These are phyloP conservation scores for Ctenopoma kingsleyae DNA, from an alignment of 2,797 vertebrate genomes.

Conservation along the genomic window DNA sequence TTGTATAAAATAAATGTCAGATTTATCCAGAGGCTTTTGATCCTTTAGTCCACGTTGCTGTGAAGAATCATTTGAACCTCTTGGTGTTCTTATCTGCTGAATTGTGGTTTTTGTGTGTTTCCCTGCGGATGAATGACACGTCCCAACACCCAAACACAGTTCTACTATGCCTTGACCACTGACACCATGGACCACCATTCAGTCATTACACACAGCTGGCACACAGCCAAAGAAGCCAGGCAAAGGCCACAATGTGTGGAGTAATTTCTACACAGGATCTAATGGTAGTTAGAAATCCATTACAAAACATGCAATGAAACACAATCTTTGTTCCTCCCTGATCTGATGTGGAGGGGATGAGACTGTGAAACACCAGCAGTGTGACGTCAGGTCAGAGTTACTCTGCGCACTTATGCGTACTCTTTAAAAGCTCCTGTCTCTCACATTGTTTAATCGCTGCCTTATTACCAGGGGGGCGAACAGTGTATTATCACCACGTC, in stretches of 20 bases:
- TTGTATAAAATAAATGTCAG: constrained; percentile 17
- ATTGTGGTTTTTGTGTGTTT: constrained; percentile 21
- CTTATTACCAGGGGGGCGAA: constrained; percentile 52
- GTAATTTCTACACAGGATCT: constrained; percentile 40
- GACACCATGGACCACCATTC: constrained; percentile 28
- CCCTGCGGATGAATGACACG: constrained; percentile 33
- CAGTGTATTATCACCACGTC: constrained; percentile 30
- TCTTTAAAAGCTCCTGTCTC: constrained; percentile 21
- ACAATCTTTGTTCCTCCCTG: constrained; percentile 23
- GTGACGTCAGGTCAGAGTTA: constrained; percentile 48
- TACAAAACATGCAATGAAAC: constrained; percentile 30
- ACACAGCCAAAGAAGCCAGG: constrained; percentile 8
- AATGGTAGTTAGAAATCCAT: constrained; percentile 34
- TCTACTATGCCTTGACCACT: constrained; percentile 6
- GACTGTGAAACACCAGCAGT: constrained; percentile 49
- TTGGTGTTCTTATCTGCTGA: constrained; percentile 19
- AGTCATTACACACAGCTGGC: constrained; percentile 43
- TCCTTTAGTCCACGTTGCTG: too few species aligned
- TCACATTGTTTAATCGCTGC: constrained; percentile 35
- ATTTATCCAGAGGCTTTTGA: constrained; percentile 10
- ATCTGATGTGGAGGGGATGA: constrained; percentile 33
- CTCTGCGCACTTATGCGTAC: constrained; percentile 46
- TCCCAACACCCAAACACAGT: constrained; percentile 15
- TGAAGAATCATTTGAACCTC: constrained; percentile 7
- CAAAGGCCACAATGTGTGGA: constrained; percentile 22